Percentiles rank a stretch among this genome's conserved stretches.
Conservation (phyloP, 2,113 vertebrate genomes). For the Eidolon helvum region DNA sequence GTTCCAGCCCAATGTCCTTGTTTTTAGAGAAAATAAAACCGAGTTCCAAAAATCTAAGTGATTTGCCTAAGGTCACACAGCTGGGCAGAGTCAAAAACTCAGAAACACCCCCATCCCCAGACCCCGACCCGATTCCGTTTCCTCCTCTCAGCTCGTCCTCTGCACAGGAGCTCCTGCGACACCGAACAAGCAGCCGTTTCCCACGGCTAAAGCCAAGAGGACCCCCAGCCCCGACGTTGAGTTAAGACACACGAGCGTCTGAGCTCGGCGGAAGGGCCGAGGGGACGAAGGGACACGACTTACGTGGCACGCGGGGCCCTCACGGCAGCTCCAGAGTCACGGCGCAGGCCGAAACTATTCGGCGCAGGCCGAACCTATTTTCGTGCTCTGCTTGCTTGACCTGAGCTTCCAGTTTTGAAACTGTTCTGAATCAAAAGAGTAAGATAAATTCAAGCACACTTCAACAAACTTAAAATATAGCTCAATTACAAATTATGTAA, state of each 20-base stretch:
- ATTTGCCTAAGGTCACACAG: background rate
- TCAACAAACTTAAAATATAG: background rate
- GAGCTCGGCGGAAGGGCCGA: background rate
- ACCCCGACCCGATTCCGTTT: too few relatives aligned
- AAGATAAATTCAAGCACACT: constrained; percentile 28
- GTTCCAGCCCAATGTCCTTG: background rate
- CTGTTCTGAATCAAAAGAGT: constrained; percentile 82
- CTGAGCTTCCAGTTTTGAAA: constrained; percentile 95
- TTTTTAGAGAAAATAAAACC: background rate
- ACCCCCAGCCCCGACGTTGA: too few relatives aligned
- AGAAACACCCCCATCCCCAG: background rate
- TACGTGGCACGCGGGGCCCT: constrained; percentile 88
- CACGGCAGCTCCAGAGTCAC: constrained; percentile 77
- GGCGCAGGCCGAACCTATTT: constrained; percentile 86
- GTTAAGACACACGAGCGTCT: background rate
- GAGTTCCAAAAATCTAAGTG: background rate
- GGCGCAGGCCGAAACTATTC: constrained; percentile 86
- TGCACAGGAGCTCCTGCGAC: accelerated
- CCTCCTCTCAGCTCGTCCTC: background rate
- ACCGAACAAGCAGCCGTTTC: background rate
- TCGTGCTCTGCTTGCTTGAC: constrained; percentile 96
- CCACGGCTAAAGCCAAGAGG: too few relatives aligned
- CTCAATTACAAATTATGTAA: background rate
- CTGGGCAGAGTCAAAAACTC: background rate
- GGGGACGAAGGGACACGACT: constrained; percentile 39